Base-by-base conservation (phyloP, 2,888 invertebrate species). In the Aphodius sticticus region DNA sequence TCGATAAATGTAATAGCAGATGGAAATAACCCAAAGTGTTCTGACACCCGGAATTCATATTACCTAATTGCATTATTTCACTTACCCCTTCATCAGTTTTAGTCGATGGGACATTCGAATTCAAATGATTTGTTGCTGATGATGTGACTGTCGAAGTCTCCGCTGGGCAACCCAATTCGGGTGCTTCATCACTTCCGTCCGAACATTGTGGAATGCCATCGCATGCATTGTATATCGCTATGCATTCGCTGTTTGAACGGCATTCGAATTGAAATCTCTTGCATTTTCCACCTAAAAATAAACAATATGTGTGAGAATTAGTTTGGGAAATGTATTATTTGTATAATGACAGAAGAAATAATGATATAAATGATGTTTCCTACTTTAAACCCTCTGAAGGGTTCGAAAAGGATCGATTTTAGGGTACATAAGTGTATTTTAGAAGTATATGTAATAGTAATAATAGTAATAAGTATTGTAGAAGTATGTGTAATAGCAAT, bases 171-270 rank as follows among this genome's bases (percentile, higher is more conserved):
- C 93, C 93, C 82, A 97, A 91, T 89, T 96, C 96, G 37, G 95
- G 93, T 76, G 95, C 96, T 90, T 97, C 97, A 89, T 98, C 98
- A 87, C 96, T 97, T 83, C 95, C 96, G 90, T 98, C 97, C 1
- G 95, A 92, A 89, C 96, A 97, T 90, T 97, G 97, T 36, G 96
- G 94, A 84, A 98, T 96, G 77, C 97, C 97, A 89, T 98, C 97
- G 87, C 98, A 98, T 7, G 96, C 97, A 89, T 98, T 98, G 90
- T 98, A 98, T 85, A 97, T 93, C 6, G 97, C 98, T 85, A 98
- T 96, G 88, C 98, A 98, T 89, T 98, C 97, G 74, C 94, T 94
- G 71, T 95, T 95, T 81, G 92, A 93, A 83, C 94, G 94, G 87
- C 97, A 98, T 88, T 95, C 94, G 89, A 97, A 98, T 90, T 98